Evolutionary conservation across 1,140 invertebrate genomes (phyloP).

Genomic region (Musca domestica): DNA sequence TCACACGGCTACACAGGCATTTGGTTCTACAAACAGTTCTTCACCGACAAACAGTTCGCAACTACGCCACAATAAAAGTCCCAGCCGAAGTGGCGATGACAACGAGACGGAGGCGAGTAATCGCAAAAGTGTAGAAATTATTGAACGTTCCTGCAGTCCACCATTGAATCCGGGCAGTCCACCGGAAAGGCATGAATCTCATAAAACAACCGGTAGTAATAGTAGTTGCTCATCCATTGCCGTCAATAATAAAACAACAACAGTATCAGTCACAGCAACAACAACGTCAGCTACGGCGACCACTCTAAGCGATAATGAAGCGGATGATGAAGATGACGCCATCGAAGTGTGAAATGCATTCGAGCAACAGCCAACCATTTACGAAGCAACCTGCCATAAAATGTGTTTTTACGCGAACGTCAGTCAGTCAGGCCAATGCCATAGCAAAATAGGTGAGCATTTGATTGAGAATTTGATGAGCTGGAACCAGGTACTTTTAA

Average conservation of each 20-base stretch:
- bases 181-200: slow-evolving; percentile 32
- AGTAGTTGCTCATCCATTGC: background rate
- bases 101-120: background rate
- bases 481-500: too few relatives aligned
- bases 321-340: slow-evolving; percentile 48
- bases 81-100: background rate
- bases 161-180: slow-evolving; percentile 51
- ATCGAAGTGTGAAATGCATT: slow-evolving; percentile 41
- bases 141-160: slow-evolving; percentile 38
- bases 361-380: background rate
- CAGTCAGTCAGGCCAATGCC: background rate
- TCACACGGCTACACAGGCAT: slow-evolving; percentile 31
- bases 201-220: background rate
- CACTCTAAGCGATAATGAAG: slow-evolving; percentile 26
- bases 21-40: background rate
- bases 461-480: background rate
- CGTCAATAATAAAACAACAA: slow-evolving; percentile 20
- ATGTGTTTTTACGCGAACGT: background rate
- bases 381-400: background rate
- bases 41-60: slow-evolving; percentile 30
- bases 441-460: background rate
- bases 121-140: slow-evolving; percentile 4
- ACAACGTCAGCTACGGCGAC: background rate
- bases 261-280: too few relatives aligned
- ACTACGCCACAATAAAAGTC: slow-evolving; percentile 13